Evolutionary conservation across 2,797 vertebrate genomes (phyloP), one percentile per base, ranked within the genome.

Genomic region (Acestrorhynchus altus): DNA sequence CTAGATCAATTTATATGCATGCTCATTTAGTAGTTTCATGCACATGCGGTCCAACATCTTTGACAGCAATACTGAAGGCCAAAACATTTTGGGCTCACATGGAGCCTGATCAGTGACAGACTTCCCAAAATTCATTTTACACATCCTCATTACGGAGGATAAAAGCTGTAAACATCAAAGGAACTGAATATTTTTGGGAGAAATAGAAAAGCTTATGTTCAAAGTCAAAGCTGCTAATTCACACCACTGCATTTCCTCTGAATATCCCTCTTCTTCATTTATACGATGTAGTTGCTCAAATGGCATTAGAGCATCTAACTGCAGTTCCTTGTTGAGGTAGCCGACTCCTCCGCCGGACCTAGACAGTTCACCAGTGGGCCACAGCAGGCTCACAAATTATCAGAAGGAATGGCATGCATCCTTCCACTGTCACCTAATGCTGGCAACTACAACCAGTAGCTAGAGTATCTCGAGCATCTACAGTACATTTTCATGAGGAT

Each of bases 311-410:
- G 39, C 49, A 13, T 73, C 70, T 85, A 87, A 89, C 87, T 91
- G 87, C 86, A 87, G 69, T 74, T 79, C 76, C 85, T 86, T 89
- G 88, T 83, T 87, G 87, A 65, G 88, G 87, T 89, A 87, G 84
- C 91, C 83, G 81, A 84, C 85, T 81, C 79, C 77, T 83, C 73
- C 76, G 74, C 77, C 52, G 88, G 85, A 90, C 87, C 84, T 86
- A 85, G 81, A 87, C 87, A 81, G 85, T 81, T 72, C 80, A 87
- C 86, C 85, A 84, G 70, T 83, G 81, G 85, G 11, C 79, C 61
- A 76, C 76, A 86, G 78, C 77, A 83, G 80, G 84, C 86, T 90
- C 85, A 90, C 86, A 88, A 86, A 87, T 88, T 84, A 89, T 78
- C 87, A 86, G 87, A 86, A 64, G 78, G 87, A 81, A 85, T 84